Evolutionary conservation across 2,888 invertebrate species (phyloP).

Genomic region (Prenolepis imparis): DNA sequence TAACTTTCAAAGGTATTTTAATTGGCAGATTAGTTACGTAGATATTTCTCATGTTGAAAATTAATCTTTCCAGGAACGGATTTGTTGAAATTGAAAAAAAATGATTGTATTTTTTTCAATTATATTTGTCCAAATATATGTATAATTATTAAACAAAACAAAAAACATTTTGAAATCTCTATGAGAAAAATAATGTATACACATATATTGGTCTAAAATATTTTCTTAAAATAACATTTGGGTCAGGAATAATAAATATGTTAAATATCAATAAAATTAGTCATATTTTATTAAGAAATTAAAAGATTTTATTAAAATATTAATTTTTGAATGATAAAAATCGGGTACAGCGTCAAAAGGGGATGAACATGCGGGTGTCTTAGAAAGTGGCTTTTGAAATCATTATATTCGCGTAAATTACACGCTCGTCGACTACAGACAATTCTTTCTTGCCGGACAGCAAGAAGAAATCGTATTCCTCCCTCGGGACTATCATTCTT

Average conservation of each 20-base stretch:
- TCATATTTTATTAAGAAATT: neutral
- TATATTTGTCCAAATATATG: neutral
- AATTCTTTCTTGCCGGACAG: constrained; percentile 75
- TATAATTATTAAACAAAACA: neutral
- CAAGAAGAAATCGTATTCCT: constrained; percentile 72
- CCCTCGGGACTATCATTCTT: constrained; percentile 80
- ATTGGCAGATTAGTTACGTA: neutral
- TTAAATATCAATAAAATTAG: neutral
- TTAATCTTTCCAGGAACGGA: neutral
- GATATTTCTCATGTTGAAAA: neutral
- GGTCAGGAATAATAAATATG: neutral
- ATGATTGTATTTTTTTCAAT: neutral
- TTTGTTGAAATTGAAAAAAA: neutral
- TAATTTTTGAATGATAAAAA: neutral
- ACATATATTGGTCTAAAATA: too few relatives aligned
- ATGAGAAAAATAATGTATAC: neutral
- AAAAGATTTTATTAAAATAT: neutral
- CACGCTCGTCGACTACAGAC: constrained; percentile 72
- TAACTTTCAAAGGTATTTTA: neutral
- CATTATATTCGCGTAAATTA: constrained; percentile 80
- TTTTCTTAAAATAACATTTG: neutral
- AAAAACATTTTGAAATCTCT: neutral
- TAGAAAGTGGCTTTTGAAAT: constrained; percentile 80
- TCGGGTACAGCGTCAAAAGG: neutral
- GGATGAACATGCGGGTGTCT: constrained; percentile 55